Conservation (phyloP, 1,140 invertebrate species). For the Sitobion miscanthi region DNA sequence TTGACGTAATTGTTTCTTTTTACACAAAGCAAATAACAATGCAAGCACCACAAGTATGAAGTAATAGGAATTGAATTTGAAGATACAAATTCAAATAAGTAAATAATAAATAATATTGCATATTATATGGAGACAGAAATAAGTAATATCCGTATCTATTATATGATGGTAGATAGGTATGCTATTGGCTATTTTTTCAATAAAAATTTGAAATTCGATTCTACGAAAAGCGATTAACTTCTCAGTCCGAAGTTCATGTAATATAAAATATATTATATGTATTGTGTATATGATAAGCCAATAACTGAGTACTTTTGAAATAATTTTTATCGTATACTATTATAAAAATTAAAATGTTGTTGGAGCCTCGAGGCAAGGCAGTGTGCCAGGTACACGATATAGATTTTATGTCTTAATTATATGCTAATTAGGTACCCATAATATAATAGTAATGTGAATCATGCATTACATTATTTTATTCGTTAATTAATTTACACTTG, state of each 20-base stretch:
- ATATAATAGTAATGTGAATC: not conserved
- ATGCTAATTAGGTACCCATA: not conserved
- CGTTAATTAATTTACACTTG: not conserved
- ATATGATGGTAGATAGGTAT: not conserved
- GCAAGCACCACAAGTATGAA: not conserved
- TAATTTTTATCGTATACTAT: not conserved
- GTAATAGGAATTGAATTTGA: not conserved
- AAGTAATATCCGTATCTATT: not conserved
- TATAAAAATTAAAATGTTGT: not conserved
- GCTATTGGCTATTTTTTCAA: not conserved
- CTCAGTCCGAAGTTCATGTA: too few species aligned
- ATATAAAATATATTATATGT: too few species aligned
- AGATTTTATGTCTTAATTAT: not conserved
- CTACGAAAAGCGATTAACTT: too few species aligned
- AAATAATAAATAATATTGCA: not conserved
- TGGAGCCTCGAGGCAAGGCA: not conserved
- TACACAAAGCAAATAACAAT: not conserved
- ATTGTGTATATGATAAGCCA: too few species aligned
- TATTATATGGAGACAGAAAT: not conserved
- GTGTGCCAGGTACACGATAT: not conserved
- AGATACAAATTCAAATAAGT: not conserved
- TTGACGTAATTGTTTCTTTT: not conserved
- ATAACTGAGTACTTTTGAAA: too few species aligned
- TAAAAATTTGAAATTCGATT: not conserved
- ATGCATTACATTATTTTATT: not conserved